These are phyloP conservation scores for Crypturellus tataupa DNA, from an alignment of 2,797 vertebrate genomes.

Conservation along the genomic window DNA sequence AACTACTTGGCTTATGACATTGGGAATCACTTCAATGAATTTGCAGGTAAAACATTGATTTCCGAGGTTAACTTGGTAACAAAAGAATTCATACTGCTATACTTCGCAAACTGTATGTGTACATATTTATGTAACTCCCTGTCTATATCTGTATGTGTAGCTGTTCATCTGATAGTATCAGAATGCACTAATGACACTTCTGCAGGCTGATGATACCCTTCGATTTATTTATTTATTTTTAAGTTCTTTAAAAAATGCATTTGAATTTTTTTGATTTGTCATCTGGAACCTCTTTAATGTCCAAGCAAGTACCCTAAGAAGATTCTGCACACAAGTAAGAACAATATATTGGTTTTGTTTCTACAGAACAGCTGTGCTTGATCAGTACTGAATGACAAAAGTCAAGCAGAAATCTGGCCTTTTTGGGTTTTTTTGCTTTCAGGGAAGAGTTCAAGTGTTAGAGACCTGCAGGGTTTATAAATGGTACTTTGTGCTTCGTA, in stretches of 20 bases:
- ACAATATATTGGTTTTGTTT: neutral
- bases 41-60: conserved; percentile 88
- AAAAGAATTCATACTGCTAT: neutral
- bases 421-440: too few relatives aligned
- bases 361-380: neutral
- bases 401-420: neutral
- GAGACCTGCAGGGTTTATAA: neutral
- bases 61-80: neutral
- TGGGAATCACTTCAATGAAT: conserved; percentile 99
- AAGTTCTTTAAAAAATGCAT: neutral
- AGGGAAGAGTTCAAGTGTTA: neutral
- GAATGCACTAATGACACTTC: neutral
- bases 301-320: neutral
- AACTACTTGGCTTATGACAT: conserved; percentile 99
- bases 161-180: neutral
- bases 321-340: neutral
- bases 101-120: fast-evolving
- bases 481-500: too few relatives aligned
- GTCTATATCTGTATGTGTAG: fast-evolving
- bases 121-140: fast-evolving
- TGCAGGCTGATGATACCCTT: neutral
- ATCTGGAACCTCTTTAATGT: neutral
- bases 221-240: neutral
- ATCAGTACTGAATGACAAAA: neutral
- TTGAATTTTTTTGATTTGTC: neutral